Evolutionary conservation across 1,140 invertebrate genomes (phyloP).

Genomic region (Paraescarpia echinospica): DNA sequence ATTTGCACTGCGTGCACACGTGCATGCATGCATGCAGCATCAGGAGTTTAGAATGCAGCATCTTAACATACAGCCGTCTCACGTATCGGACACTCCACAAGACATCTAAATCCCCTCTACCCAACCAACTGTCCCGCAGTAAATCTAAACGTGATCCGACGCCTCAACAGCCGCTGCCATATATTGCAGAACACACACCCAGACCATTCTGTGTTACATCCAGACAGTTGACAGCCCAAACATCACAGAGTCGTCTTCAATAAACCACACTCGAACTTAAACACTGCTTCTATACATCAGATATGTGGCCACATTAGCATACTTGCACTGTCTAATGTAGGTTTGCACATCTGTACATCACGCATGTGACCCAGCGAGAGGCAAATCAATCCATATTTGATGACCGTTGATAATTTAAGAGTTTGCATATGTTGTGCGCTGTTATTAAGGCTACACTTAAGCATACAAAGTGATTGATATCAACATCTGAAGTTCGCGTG

Average conservation of each 20-base stretch:
- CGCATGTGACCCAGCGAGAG: neutral
- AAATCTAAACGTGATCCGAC: neutral
- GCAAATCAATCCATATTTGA: neutral
- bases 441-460: neutral
- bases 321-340: neutral
- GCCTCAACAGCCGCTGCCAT: neutral
- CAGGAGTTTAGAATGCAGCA: neutral
- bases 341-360: neutral
- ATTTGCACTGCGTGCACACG: neutral
- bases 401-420: neutral
- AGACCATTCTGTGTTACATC: neutral
- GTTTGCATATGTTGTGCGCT: neutral
- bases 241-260: neutral
- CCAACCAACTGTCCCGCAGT: neutral
- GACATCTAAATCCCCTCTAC: neutral
- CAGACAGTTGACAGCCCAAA: neutral
- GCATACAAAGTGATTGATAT: neutral
- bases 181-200: no score
- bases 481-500: neutral
- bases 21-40: neutral
- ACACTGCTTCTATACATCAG: neutral
- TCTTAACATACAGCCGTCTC: neutral
- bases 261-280: neutral
- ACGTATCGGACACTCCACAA: neutral
- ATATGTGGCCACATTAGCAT: neutral